A percentile compares a stretch with the other conserved stretches of the same genome.
Evolutionary conservation across 2,888 invertebrate species (phyloP).

Genomic region (Nycteola revayana): DNA sequence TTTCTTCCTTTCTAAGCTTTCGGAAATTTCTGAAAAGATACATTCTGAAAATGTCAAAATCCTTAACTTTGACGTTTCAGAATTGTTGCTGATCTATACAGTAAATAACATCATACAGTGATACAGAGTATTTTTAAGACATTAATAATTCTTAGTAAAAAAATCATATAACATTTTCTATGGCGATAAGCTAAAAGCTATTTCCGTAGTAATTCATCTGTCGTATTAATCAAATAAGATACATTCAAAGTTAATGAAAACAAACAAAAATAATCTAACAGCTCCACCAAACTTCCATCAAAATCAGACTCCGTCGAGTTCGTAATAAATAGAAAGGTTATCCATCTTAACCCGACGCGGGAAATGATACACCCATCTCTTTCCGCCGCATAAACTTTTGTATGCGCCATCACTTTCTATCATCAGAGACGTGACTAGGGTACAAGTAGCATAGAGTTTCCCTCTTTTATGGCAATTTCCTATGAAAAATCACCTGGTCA

Average conservation of each 20-base stretch:
- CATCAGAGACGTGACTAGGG: constrained; percentile 58
- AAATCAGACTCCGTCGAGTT: constrained; percentile 15
- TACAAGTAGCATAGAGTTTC: constrained; percentile 57
- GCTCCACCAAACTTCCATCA: constrained; percentile 11
- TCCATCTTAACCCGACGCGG: constrained; percentile 42
- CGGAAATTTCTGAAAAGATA: no score
- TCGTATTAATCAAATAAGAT: no score
- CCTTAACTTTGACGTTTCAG: no score
- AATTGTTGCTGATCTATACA: no score
- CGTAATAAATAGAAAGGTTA: constrained; percentile 43
- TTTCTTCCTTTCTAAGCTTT: no score
- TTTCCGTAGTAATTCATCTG: no score
- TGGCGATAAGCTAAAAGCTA: no score
- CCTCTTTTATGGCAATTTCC: constrained; percentile 61
- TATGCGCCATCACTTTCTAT: constrained; percentile 34
- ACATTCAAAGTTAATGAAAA: background rate
- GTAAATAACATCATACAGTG: no score
- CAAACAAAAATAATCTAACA: constrained; percentile 9
- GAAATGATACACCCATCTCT: constrained; percentile 36
- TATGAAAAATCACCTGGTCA: constrained; percentile 70
- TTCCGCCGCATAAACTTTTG: constrained; percentile 14
- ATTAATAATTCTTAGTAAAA: no score
- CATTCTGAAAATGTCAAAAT: no score
- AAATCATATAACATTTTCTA: no score
- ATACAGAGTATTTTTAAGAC: no score